Conservation (phyloP, 2,888 invertebrate genomes). For the Idaea straminata region DNA sequence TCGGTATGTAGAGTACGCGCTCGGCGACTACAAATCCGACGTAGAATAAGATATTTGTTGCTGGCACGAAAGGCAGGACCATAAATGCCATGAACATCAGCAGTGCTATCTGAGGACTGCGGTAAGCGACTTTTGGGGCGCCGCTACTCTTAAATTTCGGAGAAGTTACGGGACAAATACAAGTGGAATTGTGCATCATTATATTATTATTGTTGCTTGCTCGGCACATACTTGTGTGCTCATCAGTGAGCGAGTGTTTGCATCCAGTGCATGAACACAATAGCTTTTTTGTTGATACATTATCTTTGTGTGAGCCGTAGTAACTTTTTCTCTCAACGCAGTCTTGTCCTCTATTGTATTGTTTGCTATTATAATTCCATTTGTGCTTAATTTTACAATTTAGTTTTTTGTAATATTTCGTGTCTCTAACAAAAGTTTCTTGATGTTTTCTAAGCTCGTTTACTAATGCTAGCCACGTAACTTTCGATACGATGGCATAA, state of each 20-base stretch:
- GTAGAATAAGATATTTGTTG: conserved; percentile 97
- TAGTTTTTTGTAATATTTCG: conserved; percentile 66
- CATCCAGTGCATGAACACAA: conserved; percentile 84
- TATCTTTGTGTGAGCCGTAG: conserved; percentile 62
- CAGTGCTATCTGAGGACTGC: conserved; percentile 67
- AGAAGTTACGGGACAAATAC: conserved; percentile 61
- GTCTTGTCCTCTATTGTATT: conserved; percentile 64
- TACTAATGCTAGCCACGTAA: conserved; percentile 60
- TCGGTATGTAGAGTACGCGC: conserved; percentile 96
- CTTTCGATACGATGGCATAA: conserved; percentile 81
- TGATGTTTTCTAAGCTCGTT: conserved; percentile 63
- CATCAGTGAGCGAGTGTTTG: conserved; percentile 82
- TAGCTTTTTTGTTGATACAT: conserved; percentile 60
- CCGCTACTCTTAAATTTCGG: conserved; percentile 51
- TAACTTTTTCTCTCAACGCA: conserved; percentile 65
- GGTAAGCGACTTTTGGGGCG: conserved; percentile 54
- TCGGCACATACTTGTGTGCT: conserved; percentile 85
- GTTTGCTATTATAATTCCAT: conserved; percentile 68
- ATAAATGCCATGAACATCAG: conserved; percentile 87
- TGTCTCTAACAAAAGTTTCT: conserved; percentile 52
- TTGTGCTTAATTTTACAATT: conserved; percentile 67
- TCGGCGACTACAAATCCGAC: conserved; percentile 99
- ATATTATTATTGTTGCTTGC: conserved; percentile 87
- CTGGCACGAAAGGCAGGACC: conserved; percentile 95
- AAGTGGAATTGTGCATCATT: conserved; percentile 74